Percentiles rank a stretch among this genome's conserved stretches.
Evolutionary conservation across 1,140 invertebrate species (phyloP).

Genomic region (Araneus ventricosus): DNA sequence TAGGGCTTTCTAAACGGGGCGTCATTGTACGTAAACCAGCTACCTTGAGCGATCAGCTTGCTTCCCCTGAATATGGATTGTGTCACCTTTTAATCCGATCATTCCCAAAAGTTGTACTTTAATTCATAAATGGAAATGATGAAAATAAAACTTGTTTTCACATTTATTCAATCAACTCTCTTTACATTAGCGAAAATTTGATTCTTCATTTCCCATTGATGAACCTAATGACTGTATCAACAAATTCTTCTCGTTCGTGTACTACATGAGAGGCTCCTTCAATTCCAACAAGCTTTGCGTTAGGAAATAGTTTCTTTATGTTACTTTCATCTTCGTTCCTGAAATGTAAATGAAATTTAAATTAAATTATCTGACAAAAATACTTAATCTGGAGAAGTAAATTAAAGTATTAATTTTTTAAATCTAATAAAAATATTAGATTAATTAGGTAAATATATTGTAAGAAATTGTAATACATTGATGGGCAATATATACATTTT

Average conservation of each 20-base stretch:
- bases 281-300: constrained; percentile 42
- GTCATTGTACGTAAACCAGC: no score
- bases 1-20: no score
- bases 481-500: no score
- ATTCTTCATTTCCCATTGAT: background rate
- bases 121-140: background rate
- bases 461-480: no score
- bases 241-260: background rate
- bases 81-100: no score
- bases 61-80: no score
- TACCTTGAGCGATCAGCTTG: no score
- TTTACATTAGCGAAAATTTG: background rate
- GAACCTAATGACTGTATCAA: constrained; percentile 29
- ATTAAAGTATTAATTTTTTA: no score
- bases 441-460: no score
- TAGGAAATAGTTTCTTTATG: constrained; percentile 42
- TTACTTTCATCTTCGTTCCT: constrained; percentile 34
- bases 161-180: background rate
- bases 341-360: background rate
- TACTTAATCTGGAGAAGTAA: no score
- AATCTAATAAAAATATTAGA: no score
- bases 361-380: no score
- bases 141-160: background rate
- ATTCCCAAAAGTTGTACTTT: background rate
- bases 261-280: constrained; percentile 40